A percentile compares a stretch with the other conserved stretches of the same genome.
phyloP scores from a whole-genome alignment of 1,140 invertebrate species.

The Microplitis mediator region DNA sequence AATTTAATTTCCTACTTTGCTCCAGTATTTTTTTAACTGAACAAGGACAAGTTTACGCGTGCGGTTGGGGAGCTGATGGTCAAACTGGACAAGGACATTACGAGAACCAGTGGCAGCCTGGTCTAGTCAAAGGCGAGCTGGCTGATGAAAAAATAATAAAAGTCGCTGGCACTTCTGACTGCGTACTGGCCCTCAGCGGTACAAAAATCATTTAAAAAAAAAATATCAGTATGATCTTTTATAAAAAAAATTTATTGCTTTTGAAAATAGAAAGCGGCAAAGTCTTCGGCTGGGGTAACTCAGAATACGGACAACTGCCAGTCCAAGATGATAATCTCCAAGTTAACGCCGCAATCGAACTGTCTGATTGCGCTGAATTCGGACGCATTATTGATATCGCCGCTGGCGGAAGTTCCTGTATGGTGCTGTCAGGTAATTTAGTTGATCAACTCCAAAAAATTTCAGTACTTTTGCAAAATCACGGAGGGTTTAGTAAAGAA shows the following conservation, averaged over 20 bases:
- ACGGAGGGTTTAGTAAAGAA: no score
- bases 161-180: constrained; percentile 81
- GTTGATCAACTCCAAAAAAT: constrained; percentile 6
- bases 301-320: constrained; percentile 87
- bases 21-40: constrained; percentile 77
- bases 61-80: constrained; percentile 94
- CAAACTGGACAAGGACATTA: constrained; percentile 87
- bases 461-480: no score
- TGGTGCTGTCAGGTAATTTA: constrained; percentile 76
- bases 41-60: constrained; percentile 82
- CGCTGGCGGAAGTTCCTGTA: constrained; percentile 85
- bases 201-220: constrained; percentile 32
- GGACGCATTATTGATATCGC: constrained; percentile 85
- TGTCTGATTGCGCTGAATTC: constrained; percentile 68
- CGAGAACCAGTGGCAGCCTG: constrained; percentile 66
- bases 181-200: constrained; percentile 89
- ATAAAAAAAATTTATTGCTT: constrained; percentile 19
- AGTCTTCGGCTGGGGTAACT: constrained; percentile 97
- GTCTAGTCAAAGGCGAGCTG: constrained; percentile 79
- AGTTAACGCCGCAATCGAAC: constrained; percentile 71
- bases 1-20: background rate
- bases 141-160: constrained; percentile 81
- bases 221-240: no score
- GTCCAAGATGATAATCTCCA: constrained; percentile 60
- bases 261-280: constrained; percentile 80